Conservation (phyloP, 2,888 invertebrate genomes). For the Pachycephus smyrnensis region DNA sequence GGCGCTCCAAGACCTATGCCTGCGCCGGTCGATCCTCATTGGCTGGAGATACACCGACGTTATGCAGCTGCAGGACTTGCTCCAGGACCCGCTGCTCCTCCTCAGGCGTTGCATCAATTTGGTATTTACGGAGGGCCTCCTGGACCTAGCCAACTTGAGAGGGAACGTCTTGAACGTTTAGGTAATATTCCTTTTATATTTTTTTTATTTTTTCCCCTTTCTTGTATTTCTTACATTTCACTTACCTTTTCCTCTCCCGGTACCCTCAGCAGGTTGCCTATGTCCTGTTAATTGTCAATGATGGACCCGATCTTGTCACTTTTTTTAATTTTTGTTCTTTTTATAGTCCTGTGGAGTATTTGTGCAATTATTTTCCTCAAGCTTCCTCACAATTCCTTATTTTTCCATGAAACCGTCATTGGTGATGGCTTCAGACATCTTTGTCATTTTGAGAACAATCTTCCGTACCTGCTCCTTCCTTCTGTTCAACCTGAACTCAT, state of each 20-base stretch:
- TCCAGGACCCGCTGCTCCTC: constrained; percentile 67
- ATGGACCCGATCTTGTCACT: neutral
- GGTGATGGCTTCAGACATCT: neutral
- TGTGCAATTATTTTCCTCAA: neutral
- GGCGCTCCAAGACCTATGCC: constrained; percentile 69
- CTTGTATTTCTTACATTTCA: neutral
- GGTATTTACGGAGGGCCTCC: constrained; percentile 78
- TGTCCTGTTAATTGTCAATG: neutral
- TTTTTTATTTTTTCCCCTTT: neutral
- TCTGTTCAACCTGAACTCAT: neutral
- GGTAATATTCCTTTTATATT: constrained; percentile 70
- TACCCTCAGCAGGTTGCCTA: neutral
- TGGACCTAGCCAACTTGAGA: constrained; percentile 86
- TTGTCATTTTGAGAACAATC: neutral
- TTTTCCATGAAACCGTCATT: neutral
- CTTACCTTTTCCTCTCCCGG: neutral
- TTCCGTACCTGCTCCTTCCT: neutral
- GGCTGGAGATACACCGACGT: constrained; percentile 91
- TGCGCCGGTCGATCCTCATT: constrained; percentile 78
- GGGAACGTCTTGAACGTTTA: constrained; percentile 87
- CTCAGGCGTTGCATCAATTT: constrained; percentile 75
- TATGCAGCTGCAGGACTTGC: constrained; percentile 68
- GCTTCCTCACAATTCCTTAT: neutral
- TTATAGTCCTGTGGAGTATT: neutral
- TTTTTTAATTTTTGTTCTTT: neutral